A percentile compares a stretch with the other conserved stretches of the same genome.
phyloP scores from a whole-genome alignment of 92 coral and sea anemone species.

The Actinostola sp. region DNA sequence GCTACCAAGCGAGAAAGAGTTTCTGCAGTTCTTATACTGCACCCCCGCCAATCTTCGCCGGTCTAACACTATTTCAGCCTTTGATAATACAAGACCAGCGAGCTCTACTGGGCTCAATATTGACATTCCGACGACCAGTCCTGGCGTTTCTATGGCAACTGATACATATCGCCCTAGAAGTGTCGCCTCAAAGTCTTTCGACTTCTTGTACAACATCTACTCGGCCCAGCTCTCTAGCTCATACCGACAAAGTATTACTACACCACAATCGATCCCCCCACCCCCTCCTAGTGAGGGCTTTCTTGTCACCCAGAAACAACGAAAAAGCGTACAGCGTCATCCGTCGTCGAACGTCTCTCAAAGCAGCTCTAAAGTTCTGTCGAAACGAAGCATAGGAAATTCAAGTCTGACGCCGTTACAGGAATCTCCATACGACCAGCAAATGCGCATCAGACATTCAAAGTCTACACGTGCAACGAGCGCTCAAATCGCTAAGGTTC shows the following conservation, averaged over 20 bases:
- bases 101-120: neutral
- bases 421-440: constrained; percentile 56
- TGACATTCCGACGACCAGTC: neutral
- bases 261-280: constrained; percentile 5
- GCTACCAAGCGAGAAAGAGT: constrained; percentile 15
- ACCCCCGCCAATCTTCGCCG: neutral
- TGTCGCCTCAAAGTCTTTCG: constrained; percentile 45
- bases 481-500: constrained; percentile 42
- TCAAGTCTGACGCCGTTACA: constrained; percentile 20
- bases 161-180: neutral
- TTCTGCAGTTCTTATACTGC: constrained; percentile 13
- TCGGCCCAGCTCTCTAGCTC: constrained; percentile 68
- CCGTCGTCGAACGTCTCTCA: constrained; percentile 20
- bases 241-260: constrained; percentile 50
- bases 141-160: constrained; percentile 10
- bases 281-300: constrained; percentile 12
- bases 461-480: constrained; percentile 64
- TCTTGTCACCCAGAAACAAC: neutral
- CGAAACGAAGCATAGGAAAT: constrained; percentile 2
- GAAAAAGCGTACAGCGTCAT: constrained; percentile 16
- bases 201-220: constrained; percentile 34
- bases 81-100: neutral
- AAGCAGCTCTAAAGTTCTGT: constrained; percentile 10
- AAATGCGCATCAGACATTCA: constrained; percentile 47
- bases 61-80: neutral